Evolutionary conservation across 2,888 invertebrate species (phyloP).

Genomic region (Matsumyia berberina): DNA sequence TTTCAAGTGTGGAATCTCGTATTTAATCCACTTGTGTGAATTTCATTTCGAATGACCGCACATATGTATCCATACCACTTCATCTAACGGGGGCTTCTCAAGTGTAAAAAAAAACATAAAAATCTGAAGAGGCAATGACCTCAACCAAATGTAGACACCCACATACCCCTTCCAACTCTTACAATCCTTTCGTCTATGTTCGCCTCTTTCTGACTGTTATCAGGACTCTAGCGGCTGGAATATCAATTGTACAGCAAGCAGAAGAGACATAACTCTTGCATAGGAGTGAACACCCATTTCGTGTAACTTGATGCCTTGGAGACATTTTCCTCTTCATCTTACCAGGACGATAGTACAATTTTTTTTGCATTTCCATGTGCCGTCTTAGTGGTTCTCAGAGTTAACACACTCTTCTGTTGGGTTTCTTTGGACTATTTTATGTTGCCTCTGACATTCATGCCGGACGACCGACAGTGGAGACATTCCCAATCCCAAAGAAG

Average conservation of each 20-base stretch:
- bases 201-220: constrained; percentile 9
- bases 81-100: too few relatives aligned
- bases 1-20: constrained; percentile 37
- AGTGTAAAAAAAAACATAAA: neutral
- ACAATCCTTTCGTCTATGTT: constrained; percentile 25
- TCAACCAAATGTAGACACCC: neutral
- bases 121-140: constrained; percentile 47
- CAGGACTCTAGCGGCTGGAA: constrained; percentile 32
- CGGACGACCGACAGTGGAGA: constrained; percentile 24
- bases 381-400: constrained; percentile 29
- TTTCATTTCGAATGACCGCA: constrained; percentile 31
- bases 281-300: constrained; percentile 59
- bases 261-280: constrained; percentile 58
- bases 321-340: constrained; percentile 43
- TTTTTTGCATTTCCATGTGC: constrained; percentile 23
- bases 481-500: constrained; percentile 32
- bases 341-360: constrained; percentile 13
- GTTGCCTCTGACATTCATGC: constrained; percentile 18
- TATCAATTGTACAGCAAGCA: constrained; percentile 50
- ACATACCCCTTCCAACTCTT: neutral
- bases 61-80: neutral
- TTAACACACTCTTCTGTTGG: constrained; percentile 16
- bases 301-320: constrained; percentile 63
- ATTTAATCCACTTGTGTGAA: constrained; percentile 38
- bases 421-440: constrained; percentile 44